Conservation (phyloP, 2,888 invertebrate genomes). For the Craniophora ligustri region DNA sequence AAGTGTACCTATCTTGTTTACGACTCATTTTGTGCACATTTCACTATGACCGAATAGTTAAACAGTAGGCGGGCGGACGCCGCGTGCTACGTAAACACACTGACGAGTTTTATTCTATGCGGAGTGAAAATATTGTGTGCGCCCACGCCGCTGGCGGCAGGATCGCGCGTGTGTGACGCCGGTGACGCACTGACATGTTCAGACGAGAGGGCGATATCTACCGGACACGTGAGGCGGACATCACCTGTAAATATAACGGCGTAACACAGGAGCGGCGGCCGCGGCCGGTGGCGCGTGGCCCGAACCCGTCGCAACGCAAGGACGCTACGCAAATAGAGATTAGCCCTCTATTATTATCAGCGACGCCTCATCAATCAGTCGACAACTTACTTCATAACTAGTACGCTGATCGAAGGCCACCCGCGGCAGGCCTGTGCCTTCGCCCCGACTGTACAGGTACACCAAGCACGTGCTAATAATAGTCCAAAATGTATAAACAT, state of each 20-base stretch:
- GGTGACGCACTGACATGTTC: conserved; percentile 70
- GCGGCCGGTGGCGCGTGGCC: conserved; percentile 53
- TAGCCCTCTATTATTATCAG: conserved; percentile 69
- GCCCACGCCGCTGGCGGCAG: conserved; percentile 71
- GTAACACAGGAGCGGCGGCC: conserved; percentile 51
- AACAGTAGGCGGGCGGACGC: conserved; percentile 67
- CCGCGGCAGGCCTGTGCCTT: conserved; percentile 56
- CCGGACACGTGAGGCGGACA: conserved; percentile 70
- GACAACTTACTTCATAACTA: conserved; percentile 73
- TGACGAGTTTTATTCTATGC: conserved; percentile 75
- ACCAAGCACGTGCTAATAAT: conserved; percentile 63
- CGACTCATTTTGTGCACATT: conserved; percentile 82
- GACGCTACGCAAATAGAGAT: conserved; percentile 68
- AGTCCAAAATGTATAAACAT: conserved; percentile 44
- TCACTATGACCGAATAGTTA: conserved; percentile 57
- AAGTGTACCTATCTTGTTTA: conserved; percentile 79
- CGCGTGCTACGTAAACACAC: conserved; percentile 78
- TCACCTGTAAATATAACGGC: conserved; percentile 79
- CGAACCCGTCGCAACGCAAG: conserved; percentile 53
- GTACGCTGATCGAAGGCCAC: conserved; percentile 70
- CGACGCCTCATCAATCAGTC: conserved; percentile 75
- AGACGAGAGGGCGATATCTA: conserved; percentile 67
- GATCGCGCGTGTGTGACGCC: conserved; percentile 69
- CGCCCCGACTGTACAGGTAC: conserved; percentile 69
- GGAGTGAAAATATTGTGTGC: conserved; percentile 79